These are phyloP conservation scores for Caenorhabditis sp. DNA, from an alignment of 2,888 invertebrate species.

Conservation along the genomic window DNA sequence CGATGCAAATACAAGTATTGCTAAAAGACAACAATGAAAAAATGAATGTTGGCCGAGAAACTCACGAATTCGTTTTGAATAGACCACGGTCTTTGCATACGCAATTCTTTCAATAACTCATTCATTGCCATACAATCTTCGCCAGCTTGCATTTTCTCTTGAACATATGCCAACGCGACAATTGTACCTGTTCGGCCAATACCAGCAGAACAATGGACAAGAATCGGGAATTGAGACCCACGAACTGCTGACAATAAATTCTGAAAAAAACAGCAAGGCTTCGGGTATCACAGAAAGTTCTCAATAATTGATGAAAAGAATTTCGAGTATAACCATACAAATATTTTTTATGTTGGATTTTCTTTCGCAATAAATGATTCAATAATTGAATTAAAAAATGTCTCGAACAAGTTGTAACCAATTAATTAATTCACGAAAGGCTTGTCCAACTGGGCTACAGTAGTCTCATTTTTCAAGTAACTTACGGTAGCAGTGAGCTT, in stretches of 20 bases:
- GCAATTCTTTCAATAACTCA: slow-evolving; percentile 41
- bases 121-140: slow-evolving; percentile 38
- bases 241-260: slow-evolving; percentile 40
- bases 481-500: slow-evolving; percentile 28
- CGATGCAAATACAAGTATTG: slow-evolving; percentile 44
- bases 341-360: no score
- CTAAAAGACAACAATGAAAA: slow-evolving; percentile 10
- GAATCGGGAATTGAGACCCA: slow-evolving; percentile 38
- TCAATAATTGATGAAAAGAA: no score
- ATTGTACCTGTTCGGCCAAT: slow-evolving; percentile 58
- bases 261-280: slow-evolving; percentile 9
- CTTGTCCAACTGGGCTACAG: no score
- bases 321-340: no score
- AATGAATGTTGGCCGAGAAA: no score
- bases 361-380: no score
- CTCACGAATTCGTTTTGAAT: slow-evolving; percentile 51
- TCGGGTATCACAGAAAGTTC: no score
- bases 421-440: no score
- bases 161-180: slow-evolving; percentile 53
- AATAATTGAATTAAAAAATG: no score
- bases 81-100: slow-evolving; percentile 44
- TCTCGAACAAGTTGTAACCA: no score
- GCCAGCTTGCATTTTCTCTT: slow-evolving; percentile 34
- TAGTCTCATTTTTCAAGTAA: neutral
- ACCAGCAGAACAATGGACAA: slow-evolving; percentile 60